A percentile compares a stretch with the other conserved stretches of the same genome.
phyloP scores from a whole-genome alignment of 2,113 vertebrate genomes.

The Oncorhynchus mykiss region DNA sequence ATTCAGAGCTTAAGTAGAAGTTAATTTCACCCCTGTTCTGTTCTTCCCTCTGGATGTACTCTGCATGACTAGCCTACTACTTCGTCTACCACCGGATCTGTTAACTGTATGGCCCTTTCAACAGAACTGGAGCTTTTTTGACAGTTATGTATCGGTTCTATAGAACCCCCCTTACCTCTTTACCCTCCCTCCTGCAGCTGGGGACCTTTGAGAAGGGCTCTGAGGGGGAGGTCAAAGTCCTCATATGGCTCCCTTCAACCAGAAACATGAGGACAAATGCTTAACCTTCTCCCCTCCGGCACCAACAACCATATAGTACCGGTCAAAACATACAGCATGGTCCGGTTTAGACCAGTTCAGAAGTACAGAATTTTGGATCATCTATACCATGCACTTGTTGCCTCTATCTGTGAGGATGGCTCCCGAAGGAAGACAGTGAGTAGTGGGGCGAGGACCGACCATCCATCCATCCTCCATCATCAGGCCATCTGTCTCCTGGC shows the following conservation, averaged over 20 bases:
- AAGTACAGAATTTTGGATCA: slow-evolving; percentile 63
- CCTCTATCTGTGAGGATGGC: slow-evolving; percentile 36
- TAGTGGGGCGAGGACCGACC: neutral
- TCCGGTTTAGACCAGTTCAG: slow-evolving; percentile 4
- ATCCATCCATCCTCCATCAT: slow-evolving; percentile 58
- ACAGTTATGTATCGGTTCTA: slow-evolving; percentile 52
- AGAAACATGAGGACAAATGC: slow-evolving; percentile 49
- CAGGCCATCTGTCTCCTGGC: slow-evolving; percentile 65
- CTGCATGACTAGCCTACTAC: neutral
- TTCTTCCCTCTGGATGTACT: neutral
- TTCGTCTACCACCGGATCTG: neutral
- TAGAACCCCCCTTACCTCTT: slow-evolving; percentile 28
- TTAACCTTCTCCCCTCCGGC: slow-evolving; percentile 1
- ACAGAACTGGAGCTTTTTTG: slow-evolving; percentile 53
- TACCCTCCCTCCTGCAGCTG: slow-evolving; percentile 51
- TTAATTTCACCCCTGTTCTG: slow-evolving; percentile 1
- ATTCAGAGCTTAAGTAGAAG: slow-evolving; percentile 27
- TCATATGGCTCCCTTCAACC: slow-evolving; percentile 54
- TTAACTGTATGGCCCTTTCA: slow-evolving; percentile 38
- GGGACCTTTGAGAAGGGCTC: slow-evolving; percentile 62
- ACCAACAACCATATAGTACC: slow-evolving; percentile 42
- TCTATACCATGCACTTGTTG: slow-evolving; percentile 59
- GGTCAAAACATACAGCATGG: slow-evolving; percentile 8
- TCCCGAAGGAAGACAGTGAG: slow-evolving; percentile 10
- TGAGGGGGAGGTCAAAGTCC: slow-evolving; percentile 55